Conservation (phyloP, 2,113 vertebrate species). For the Rhizomys pruinosus region DNA sequence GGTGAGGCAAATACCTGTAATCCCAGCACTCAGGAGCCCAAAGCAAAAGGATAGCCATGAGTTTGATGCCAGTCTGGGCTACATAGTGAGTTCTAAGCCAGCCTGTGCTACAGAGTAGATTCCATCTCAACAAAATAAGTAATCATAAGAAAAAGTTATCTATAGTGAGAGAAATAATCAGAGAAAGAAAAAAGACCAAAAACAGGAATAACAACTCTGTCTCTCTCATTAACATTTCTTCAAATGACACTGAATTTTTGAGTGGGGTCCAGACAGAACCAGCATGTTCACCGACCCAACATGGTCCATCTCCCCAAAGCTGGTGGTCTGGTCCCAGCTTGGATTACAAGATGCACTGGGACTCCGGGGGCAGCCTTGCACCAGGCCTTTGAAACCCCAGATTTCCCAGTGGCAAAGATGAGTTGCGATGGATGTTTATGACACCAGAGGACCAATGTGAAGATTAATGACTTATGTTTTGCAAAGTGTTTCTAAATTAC, state of each 20-base stretch:
- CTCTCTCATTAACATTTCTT: background rate
- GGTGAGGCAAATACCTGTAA: background rate
- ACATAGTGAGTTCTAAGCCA: background rate
- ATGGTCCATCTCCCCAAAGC: background rate
- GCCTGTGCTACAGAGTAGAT: background rate
- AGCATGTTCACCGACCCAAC: background rate
- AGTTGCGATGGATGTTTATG: slow-evolving; percentile 48
- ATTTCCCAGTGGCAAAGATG: slow-evolving; percentile 63
- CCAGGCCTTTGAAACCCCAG: slow-evolving; percentile 24
- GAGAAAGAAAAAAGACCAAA: slow-evolving; percentile 42
- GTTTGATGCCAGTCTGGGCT: background rate
- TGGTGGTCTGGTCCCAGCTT: background rate
- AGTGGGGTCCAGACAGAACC: background rate
- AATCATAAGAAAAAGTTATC: background rate
- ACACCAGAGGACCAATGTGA: slow-evolving; percentile 46
- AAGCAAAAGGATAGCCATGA: background rate
- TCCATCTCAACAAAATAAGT: background rate
- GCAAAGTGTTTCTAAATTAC: slow-evolving; percentile 68
- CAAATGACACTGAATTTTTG: background rate
- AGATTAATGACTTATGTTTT: slow-evolving; percentile 72
- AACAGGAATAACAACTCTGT: background rate
- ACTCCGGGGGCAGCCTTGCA: background rate
- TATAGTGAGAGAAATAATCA: background rate
- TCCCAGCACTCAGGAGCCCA: background rate
- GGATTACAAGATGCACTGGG: background rate